Evolutionary conservation across 2,888 invertebrate species (phyloP).

Genomic region (Conus canariensis): DNA sequence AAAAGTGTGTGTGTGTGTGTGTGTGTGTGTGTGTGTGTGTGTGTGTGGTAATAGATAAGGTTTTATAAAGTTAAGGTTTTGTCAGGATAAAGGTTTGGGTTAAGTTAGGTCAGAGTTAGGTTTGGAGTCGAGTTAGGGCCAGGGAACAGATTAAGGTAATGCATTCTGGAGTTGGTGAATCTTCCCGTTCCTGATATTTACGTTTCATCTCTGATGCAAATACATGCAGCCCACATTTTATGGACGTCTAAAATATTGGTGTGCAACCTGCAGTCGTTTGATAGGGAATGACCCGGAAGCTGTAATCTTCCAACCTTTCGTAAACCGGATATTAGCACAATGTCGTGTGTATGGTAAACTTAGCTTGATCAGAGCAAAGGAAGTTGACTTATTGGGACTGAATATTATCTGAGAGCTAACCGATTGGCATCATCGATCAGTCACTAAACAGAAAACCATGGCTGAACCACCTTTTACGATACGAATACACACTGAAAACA

Average conservation of each 20-base stretch:
- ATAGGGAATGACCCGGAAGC: neutral
- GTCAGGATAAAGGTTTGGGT: too few species aligned
- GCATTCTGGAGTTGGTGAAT: too few species aligned
- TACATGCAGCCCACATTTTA: too few species aligned
- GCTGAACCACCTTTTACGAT: constrained; percentile 64
- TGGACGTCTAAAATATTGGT: neutral
- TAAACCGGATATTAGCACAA: neutral
- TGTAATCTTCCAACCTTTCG: neutral
- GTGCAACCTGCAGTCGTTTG: neutral
- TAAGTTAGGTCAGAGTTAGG: too few species aligned
- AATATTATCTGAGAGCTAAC: too few species aligned
- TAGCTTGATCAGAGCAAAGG: too few species aligned
- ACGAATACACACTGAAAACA: constrained; percentile 68
- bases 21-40: too few species aligned
- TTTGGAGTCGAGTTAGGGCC: too few species aligned
- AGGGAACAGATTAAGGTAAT: too few species aligned
- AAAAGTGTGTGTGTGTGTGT: too few species aligned
- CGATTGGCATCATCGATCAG: neutral
- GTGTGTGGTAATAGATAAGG: too few species aligned
- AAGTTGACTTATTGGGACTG: neutral
- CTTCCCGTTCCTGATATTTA: neutral
- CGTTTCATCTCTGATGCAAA: neutral
- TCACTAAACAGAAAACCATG: neutral
- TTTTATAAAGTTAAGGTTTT: too few species aligned
- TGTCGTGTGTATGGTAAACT: neutral